A percentile compares a stretch with the other conserved stretches of the same genome.
These are phyloP conservation scores for Eulithis testata DNA, from an alignment of 2,888 invertebrate species.

Conservation along the genomic window DNA sequence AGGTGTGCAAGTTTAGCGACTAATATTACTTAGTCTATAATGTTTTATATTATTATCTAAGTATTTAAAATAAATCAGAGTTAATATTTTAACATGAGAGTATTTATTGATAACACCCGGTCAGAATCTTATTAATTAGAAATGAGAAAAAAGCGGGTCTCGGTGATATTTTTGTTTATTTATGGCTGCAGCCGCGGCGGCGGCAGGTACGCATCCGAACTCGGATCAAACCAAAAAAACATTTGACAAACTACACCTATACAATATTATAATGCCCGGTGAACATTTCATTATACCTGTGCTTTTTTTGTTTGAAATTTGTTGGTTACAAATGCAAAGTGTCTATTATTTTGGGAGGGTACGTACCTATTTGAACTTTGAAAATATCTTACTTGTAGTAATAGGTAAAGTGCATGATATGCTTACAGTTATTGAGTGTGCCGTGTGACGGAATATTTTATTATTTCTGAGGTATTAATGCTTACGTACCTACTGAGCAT, in stretches of 20 bases:
- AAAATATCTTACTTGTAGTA: too few relatives aligned
- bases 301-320: slow-evolving; percentile 4
- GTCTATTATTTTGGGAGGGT: too few relatives aligned
- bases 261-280: slow-evolving; percentile 21
- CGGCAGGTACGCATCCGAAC: slow-evolving; percentile 34
- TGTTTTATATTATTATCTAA: slow-evolving; percentile 79
- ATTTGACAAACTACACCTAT: slow-evolving; percentile 42
- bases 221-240: slow-evolving; percentile 24
- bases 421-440: slow-evolving; percentile 1
- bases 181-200: slow-evolving; percentile 40
- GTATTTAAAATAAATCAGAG: slow-evolving; percentile 80
- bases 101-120: slow-evolving; percentile 73
- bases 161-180: slow-evolving; percentile 53
- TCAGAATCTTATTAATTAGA: slow-evolving; percentile 56
- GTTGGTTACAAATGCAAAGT: too few relatives aligned
- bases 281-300: slow-evolving; percentile 26
- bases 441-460: neutral
- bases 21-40: slow-evolving; percentile 75
- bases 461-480: neutral
- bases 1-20: slow-evolving; percentile 58
- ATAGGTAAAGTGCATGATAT: too few relatives aligned
- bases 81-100: slow-evolving; percentile 75
- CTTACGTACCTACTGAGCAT: neutral
- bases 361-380: too few relatives aligned
- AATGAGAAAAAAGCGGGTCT: slow-evolving; percentile 45